Conservation (phyloP, 2,797 vertebrate species). For the Argya squamiceps region DNA sequence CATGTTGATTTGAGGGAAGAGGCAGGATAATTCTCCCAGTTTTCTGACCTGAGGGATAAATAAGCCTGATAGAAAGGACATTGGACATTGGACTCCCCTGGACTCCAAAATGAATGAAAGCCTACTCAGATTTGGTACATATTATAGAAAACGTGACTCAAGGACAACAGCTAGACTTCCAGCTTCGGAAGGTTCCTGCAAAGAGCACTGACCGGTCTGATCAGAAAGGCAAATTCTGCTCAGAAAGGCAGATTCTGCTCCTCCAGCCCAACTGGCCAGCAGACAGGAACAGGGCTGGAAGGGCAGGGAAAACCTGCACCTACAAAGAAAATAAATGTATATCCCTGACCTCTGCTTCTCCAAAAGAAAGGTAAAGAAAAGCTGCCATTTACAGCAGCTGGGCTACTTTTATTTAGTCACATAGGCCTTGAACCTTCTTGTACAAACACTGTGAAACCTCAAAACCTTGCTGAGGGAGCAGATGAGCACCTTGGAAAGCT, state of each 20-base stretch:
- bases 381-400: background rate
- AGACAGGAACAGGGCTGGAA: background rate
- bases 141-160: background rate
- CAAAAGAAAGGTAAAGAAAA: background rate
- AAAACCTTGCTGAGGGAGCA: background rate
- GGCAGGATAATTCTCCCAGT: background rate
- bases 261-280: background rate
- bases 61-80: background rate
- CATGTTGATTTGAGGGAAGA: background rate
- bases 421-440: background rate
- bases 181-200: background rate
- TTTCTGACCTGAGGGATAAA: background rate
- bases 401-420: background rate
- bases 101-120: background rate
- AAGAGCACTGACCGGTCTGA: rapidly evolving
- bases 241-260: background rate
- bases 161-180: background rate
- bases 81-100: no score
- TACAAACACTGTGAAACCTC: background rate
- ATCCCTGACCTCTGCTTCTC: background rate
- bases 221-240: background rate
- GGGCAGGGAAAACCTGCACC: background rate
- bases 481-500: background rate
- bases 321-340: background rate
- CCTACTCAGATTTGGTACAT: background rate